Evolutionary conservation across 2,888 invertebrate genomes (phyloP).

Genomic region (Amorpha juglandis): DNA sequence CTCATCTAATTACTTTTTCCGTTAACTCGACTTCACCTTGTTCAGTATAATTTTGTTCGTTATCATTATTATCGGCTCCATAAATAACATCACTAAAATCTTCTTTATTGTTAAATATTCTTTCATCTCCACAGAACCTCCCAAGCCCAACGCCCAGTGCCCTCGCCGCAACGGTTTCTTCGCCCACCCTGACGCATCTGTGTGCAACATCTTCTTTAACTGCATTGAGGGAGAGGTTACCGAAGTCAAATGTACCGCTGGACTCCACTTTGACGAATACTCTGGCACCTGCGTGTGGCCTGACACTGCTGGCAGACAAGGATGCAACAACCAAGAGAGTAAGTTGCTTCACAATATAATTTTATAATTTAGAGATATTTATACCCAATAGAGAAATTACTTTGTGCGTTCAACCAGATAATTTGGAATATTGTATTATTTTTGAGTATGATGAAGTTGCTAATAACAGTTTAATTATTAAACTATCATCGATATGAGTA

Average conservation of each 20-base stretch:
- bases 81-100: background rate
- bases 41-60: background rate
- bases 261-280: slow-evolving; percentile 95
- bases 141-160: slow-evolving; percentile 88
- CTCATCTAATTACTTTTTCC: background rate
- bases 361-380: no score
- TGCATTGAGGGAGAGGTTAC: slow-evolving; percentile 93
- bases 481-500: no score
- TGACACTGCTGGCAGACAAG: slow-evolving; percentile 89
- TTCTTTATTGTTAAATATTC: background rate
- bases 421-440: no score
- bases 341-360: slow-evolving; percentile 48
- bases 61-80: background rate
- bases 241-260: slow-evolving; percentile 93
- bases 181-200: slow-evolving; percentile 91
- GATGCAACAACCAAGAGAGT: slow-evolving; percentile 86
- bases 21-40: background rate
- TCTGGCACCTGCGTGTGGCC: slow-evolving; percentile 96
- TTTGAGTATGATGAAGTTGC: no score
- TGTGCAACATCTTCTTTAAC: slow-evolving; percentile 94
- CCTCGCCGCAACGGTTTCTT: slow-evolving; percentile 96
- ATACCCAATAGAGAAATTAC: no score
- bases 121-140: slow-evolving; percentile 85
- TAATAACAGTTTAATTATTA: no score
- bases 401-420: no score